phyloP scores from a whole-genome alignment of 1,140 invertebrate genomes.

The Teleogryllus occipitalis region DNA sequence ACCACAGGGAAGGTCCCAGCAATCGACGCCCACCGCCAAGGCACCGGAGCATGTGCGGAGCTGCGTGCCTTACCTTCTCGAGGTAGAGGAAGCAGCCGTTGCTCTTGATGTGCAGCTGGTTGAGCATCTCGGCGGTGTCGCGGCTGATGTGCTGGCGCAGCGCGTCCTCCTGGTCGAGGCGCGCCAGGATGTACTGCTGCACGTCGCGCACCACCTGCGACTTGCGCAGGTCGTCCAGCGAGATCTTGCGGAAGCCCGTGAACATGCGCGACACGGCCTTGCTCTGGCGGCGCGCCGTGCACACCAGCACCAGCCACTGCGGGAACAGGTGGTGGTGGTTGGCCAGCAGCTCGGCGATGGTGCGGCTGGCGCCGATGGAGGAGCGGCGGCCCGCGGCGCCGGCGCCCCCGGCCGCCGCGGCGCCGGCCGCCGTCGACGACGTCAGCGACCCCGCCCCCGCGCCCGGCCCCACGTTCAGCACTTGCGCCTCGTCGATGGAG shows the following conservation, averaged over 20 bases:
- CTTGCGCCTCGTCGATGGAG: conserved; percentile 74
- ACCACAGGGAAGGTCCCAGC: no score
- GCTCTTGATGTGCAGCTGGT: conserved; percentile 92
- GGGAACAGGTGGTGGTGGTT: conserved; percentile 89
- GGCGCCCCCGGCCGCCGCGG: conserved; percentile 16
- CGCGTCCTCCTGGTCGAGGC: conserved; percentile 75
- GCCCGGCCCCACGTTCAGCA: conserved; percentile 20
- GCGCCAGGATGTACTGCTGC: conserved; percentile 86
- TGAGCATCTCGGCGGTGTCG: conserved; percentile 88
- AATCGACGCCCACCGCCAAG: background rate
- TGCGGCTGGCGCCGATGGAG: conserved; percentile 39
- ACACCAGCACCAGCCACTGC: conserved; percentile 84
- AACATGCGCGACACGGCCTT: conserved; percentile 85
- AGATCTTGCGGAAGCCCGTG: conserved; percentile 88
- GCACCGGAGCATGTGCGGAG: no score
- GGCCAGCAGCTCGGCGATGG: conserved; percentile 77
- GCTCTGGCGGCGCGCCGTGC: conserved; percentile 74
- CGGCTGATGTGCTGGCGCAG: conserved; percentile 68
- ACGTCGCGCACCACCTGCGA: conserved; percentile 84
- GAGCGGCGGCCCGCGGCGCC: conserved; percentile 25
- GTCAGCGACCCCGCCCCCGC: conserved; percentile 27
- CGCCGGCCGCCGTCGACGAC: conserved; percentile 32
- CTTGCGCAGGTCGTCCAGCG: conserved; percentile 81
- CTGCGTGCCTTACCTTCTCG: conserved; percentile 51
- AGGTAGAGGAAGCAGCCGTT: conserved; percentile 92